A percentile compares a stretch with the other conserved stretches of the same genome.
Conservation (phyloP, 2,797 vertebrate species). For the Sebastes iracundus region DNA sequence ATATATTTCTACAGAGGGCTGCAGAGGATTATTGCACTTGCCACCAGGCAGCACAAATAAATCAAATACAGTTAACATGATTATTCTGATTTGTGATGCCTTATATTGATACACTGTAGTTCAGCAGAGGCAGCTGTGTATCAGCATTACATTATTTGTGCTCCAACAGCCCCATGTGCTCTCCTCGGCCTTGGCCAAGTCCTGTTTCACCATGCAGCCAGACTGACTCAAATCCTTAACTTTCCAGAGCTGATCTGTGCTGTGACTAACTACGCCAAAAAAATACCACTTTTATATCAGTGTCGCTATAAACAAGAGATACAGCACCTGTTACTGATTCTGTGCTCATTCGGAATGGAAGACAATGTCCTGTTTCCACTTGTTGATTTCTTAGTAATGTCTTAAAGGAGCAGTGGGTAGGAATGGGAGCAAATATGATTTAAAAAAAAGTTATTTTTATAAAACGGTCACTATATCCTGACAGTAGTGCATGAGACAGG, state of each 20-base stretch:
- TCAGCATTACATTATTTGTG: slow-evolving; percentile 9
- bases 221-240: slow-evolving; percentile 48
- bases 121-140: neutral
- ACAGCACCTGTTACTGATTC: slow-evolving; percentile 64
- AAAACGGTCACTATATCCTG: too few relatives aligned
- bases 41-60: neutral
- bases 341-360: neutral
- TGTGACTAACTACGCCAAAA: slow-evolving; percentile 16
- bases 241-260: slow-evolving; percentile 31
- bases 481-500: too few relatives aligned
- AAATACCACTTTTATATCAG: slow-evolving; percentile 32
- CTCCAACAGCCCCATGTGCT: slow-evolving; percentile 16
- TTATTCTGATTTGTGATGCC: neutral
- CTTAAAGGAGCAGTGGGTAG: neutral
- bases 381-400: neutral
- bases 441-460: too few relatives aligned
- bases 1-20: neutral
- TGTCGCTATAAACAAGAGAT: slow-evolving; percentile 60
- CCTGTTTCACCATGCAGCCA: slow-evolving; percentile 25
- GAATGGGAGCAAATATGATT: too few relatives aligned
- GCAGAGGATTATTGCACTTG: neutral
- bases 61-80: neutral
- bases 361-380: neutral
- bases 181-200: slow-evolving; percentile 51
- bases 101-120: neutral